Conservation (phyloP, 1,140 invertebrate genomes). For the Vollenhovia emeryi region DNA sequence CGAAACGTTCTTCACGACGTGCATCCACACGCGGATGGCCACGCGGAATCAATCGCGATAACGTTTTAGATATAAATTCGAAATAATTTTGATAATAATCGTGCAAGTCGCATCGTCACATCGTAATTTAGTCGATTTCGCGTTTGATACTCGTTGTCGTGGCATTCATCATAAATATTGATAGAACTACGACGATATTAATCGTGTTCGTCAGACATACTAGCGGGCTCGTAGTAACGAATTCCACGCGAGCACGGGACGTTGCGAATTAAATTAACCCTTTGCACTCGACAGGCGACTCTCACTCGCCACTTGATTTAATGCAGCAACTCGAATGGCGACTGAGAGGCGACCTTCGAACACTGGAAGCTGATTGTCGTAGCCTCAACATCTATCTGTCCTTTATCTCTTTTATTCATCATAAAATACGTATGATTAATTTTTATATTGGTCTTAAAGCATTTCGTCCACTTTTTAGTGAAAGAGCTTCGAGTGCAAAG, state of each 20-base stretch:
- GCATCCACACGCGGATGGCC: not conserved
- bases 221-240: not conserved
- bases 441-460: no score
- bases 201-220: not conserved
- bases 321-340: no score
- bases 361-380: no score
- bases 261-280: conserved; percentile 30
- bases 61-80: conserved; percentile 63
- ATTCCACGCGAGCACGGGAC: not conserved
- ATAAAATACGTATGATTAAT: no score
- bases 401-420: no score
- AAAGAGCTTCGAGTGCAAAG: no score
- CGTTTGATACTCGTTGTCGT: conserved; percentile 35
- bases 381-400: no score
- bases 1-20: conserved; percentile 18
- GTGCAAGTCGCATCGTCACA: conserved; percentile 59
- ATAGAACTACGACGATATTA: conserved; percentile 39
- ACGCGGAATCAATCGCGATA: conserved; percentile 38
- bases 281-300: no score
- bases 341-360: no score
- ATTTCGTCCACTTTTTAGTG: no score
- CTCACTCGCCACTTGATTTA: no score
- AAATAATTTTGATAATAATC: conserved; percentile 73
- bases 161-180: conserved; percentile 26
- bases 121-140: conserved; percentile 58